Evolutionary conservation across 2,797 vertebrate genomes (phyloP), one percentile per base, ranked within the genome.

Genomic region (Myiotriccus ornatus): DNA sequence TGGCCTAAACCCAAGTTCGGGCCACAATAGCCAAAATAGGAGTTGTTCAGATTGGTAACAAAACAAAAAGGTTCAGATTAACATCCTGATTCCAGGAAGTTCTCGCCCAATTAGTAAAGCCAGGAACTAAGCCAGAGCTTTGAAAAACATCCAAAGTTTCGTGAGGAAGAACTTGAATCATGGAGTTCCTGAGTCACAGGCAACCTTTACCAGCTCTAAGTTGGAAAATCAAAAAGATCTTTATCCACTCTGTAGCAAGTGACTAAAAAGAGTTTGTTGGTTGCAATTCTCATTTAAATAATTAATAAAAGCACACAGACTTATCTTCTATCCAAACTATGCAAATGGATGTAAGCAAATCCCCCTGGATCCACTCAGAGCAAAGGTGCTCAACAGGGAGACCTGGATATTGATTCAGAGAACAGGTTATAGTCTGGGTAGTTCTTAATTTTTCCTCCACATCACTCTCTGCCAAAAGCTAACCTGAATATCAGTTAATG

Each of bases 81-180:
- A 94, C 84, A 95, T 90, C 88, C 86, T 47, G 74, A 69, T 24
- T 93, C 67, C 92, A 96, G 96, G 96, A 97, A 97, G 95, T 95
- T 95, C 96, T 95, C 91, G 53, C 96, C 94, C 96, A 87, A 96
- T 90, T 95, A 92, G 79, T 78, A 93, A 93, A 91, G 78, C 83
- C 88, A 89, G 95, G 95, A 97, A 89, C 92, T 86, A 71, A 96
- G 94, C 86, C 95, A 97, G 92, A 92, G 73, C 82, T 95, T 93
- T 91, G 93, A 91, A 94, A 94, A 84, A 91, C 53, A 86, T 82
- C 91, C 92, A 92, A 84, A 91, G 71, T 88, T 96, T 87, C 84
- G 71, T 64, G 67, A 92, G 93, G 89, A 97, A 92, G 91, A 94
- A 94, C 73, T 90, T 93, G 86, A 94, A 93, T 95, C 89, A 94